phyloP scores from a whole-genome alignment of 2,113 vertebrate genomes.

The Chamaetylas fuelleborni region DNA sequence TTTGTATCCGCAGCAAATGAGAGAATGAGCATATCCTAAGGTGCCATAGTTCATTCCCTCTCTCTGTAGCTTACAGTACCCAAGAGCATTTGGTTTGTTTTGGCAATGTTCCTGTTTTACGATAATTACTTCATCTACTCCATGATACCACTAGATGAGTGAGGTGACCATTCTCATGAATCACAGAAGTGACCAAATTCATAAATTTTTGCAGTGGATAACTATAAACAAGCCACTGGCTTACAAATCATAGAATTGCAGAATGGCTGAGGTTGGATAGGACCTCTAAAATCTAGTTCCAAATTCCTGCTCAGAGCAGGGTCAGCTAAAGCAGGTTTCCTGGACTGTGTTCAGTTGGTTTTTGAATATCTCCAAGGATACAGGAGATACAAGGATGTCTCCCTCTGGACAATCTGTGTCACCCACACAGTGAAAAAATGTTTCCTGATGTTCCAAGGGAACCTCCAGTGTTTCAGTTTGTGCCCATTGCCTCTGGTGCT shows the following conservation, averaged over 20 bases:
- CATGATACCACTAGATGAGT: accelerated
- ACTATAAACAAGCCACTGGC: not conserved
- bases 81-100: not conserved
- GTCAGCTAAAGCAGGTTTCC: not conserved
- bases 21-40: not conserved
- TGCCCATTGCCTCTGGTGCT: not conserved
- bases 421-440: not conserved
- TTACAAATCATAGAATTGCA: not conserved
- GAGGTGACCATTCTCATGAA: not conserved
- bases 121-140: not conserved
- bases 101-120: not conserved
- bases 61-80: not conserved
- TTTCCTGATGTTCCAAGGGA: not conserved
- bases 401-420: not conserved
- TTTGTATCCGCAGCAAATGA: not conserved
- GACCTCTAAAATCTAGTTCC: not conserved
- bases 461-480: not conserved
- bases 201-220: not conserved
- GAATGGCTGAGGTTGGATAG: not conserved
- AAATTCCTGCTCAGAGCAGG: not conserved
- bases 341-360: not conserved
- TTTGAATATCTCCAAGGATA: not conserved
- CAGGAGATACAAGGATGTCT: too few species aligned
- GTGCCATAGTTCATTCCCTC: not conserved
- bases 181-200: not conserved